Percentiles rank a stretch among this genome's conserved stretches.
Conservation (phyloP, 2,888 invertebrate species). For the Lottia gigantea region DNA sequence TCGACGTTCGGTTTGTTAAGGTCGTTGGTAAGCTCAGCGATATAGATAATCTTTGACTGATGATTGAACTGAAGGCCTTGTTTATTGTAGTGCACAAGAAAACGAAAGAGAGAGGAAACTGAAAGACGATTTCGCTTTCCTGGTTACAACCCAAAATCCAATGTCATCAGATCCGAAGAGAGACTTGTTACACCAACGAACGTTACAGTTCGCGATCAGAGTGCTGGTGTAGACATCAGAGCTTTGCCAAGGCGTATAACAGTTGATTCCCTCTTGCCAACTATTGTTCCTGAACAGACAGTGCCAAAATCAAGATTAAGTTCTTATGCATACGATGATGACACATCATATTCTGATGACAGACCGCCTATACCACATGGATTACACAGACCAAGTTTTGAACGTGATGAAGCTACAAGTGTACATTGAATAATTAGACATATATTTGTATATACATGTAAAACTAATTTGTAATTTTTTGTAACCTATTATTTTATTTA, state of each 20-base stretch:
- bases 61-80: too few species aligned
- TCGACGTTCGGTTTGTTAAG: too few species aligned
- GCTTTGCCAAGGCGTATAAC: not conserved
- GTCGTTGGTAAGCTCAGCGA: too few species aligned
- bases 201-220: not conserved
- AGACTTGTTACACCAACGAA: not conserved
- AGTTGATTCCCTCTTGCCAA: not conserved
- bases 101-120: not conserved
- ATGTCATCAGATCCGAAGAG: not conserved
- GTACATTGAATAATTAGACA: too few species aligned
- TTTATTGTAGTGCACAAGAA: not conserved
- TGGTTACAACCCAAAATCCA: not conserved
- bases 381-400: constrained; percentile 1
- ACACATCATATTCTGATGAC: not conserved
- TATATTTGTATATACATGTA: too few species aligned
- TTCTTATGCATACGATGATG: not conserved
- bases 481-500: too few species aligned
- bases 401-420: too few species aligned
- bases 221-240: not conserved
- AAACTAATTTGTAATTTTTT: too few species aligned
- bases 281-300: not conserved
- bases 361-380: not conserved
- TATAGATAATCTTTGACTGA: too few species aligned
- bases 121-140: not conserved
- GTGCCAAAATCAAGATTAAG: too few species aligned